These are phyloP conservation scores for Anableps anableps DNA, from an alignment of 2,797 vertebrate genomes.

Conservation along the genomic window DNA sequence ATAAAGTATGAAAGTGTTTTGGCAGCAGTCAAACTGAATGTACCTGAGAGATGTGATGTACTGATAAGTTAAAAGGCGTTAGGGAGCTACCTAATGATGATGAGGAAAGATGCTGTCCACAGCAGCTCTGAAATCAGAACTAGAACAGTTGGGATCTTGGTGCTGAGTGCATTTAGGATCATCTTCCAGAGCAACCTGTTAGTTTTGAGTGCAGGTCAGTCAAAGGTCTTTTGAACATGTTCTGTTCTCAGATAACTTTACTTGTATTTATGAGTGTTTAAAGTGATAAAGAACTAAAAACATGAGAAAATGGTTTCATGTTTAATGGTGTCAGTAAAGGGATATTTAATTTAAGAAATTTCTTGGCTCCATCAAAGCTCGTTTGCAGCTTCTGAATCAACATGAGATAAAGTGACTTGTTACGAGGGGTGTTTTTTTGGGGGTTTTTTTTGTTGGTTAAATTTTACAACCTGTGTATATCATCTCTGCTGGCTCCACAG, in stretches of 20 bases:
- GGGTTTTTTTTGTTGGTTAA: slow-evolving; percentile 38
- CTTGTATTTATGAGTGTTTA: slow-evolving; percentile 23
- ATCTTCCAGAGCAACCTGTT: not conserved
- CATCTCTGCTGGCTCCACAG: slow-evolving; percentile 37
- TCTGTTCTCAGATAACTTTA: slow-evolving; percentile 5
- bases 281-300: slow-evolving; percentile 18
- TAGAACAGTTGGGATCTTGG: slow-evolving; percentile 20
- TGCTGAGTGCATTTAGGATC: not conserved
- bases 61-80: slow-evolving; percentile 33
- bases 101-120: slow-evolving; percentile 31
- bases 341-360: slow-evolving; percentile 30
- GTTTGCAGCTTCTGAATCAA: slow-evolving; percentile 22
- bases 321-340: slow-evolving; percentile 28
- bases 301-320: slow-evolving; percentile 1
- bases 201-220: slow-evolving; percentile 7
- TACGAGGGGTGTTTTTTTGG: slow-evolving; percentile 21
- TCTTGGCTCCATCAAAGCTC: slow-evolving; percentile 13
- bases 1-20: slow-evolving; percentile 14
- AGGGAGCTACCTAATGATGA: slow-evolving; percentile 28
- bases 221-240: slow-evolving; percentile 9
- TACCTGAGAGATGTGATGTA: slow-evolving; percentile 26
- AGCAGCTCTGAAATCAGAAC: slow-evolving; percentile 32
- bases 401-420: slow-evolving; percentile 26
- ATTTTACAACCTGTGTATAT: slow-evolving; percentile 59
- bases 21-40: slow-evolving; percentile 21